Evolutionary conservation across 1,140 invertebrate species (phyloP).

Genomic region (Ectropis grisescens): DNA sequence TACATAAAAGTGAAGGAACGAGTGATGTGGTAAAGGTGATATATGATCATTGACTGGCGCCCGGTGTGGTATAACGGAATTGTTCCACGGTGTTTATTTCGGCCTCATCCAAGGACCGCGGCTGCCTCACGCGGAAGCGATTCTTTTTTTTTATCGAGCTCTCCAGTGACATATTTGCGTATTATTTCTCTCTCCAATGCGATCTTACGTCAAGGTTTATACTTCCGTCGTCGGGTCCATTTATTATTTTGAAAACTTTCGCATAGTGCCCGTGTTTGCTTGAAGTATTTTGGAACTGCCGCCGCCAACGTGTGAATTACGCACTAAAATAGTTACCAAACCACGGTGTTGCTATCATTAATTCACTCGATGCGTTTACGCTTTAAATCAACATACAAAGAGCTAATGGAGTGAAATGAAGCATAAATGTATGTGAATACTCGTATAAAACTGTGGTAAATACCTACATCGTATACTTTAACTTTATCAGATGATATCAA

Average conservation of each 20-base stretch:
- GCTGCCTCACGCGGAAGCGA: conserved; percentile 19
- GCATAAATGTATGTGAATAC: conserved; percentile 6
- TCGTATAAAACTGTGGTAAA: neutral
- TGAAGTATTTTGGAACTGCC: conserved; percentile 43
- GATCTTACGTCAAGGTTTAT: conserved; percentile 31
- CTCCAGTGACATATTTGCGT: conserved; percentile 20
- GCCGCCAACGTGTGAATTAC: conserved; percentile 33
- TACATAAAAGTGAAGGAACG: conserved; percentile 4
- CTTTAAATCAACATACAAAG: conserved; percentile 30
- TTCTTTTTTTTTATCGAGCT: conserved; percentile 15
- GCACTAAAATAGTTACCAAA: conserved; percentile 24
- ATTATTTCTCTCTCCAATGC: conserved; percentile 20
- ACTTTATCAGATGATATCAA: too few relatives aligned
- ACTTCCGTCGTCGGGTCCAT: conserved; percentile 42
- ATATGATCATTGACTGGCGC: too few relatives aligned
- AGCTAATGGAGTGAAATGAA: conserved; percentile 43
- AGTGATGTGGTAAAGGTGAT: too few relatives aligned
- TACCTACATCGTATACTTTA: too few relatives aligned
- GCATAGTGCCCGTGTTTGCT: conserved; percentile 25
- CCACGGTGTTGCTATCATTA: conserved; percentile 35
- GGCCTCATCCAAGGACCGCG: conserved; percentile 10
- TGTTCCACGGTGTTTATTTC: conserved; percentile 18
- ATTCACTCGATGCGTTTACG: conserved; percentile 29
- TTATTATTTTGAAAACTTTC: conserved; percentile 50
- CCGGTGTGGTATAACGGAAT: too few relatives aligned